These are phyloP conservation scores for Silurus asotus DNA, from an alignment of 2,113 vertebrate species.

Conservation along the genomic window DNA sequence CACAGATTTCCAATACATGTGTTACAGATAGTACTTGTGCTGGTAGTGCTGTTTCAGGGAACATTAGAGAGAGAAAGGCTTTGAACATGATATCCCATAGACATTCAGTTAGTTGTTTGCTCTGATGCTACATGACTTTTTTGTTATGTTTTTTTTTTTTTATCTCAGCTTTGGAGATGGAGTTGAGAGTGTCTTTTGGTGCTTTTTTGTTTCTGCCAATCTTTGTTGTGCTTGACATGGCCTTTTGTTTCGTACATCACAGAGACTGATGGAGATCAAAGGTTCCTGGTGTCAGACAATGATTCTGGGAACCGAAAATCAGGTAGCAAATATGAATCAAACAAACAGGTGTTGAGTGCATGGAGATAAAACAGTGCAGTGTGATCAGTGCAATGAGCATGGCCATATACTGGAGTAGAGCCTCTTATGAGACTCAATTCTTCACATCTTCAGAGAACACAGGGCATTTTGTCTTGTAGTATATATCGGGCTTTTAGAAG, in stretches of 20 bases:
- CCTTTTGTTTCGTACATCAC: slow-evolving; percentile 48
- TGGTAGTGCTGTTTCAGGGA: background rate
- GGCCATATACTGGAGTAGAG: background rate
- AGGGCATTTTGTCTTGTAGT: background rate
- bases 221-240: slow-evolving; percentile 46
- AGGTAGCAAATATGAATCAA: slow-evolving; percentile 45
- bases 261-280: slow-evolving; percentile 43
- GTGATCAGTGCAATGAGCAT: slow-evolving; percentile 46
- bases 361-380: slow-evolving; percentile 27
- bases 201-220: background rate
- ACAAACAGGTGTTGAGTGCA: slow-evolving; percentile 48
- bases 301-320: slow-evolving; percentile 29
- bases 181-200: slow-evolving; percentile 11
- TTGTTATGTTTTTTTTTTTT: background rate
- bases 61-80: background rate
- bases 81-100: slow-evolving; percentile 28
- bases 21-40: background rate
- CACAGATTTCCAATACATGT: background rate
- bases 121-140: slow-evolving; percentile 32
- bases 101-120: slow-evolving; percentile 19
- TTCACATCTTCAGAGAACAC: background rate
- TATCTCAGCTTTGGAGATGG: slow-evolving; percentile 2
- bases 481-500: background rate
- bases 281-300: slow-evolving; percentile 33
- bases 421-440: slow-evolving; percentile 2